phyloP scores from a whole-genome alignment of 2,797 vertebrate genomes.

The Chanos chanos region DNA sequence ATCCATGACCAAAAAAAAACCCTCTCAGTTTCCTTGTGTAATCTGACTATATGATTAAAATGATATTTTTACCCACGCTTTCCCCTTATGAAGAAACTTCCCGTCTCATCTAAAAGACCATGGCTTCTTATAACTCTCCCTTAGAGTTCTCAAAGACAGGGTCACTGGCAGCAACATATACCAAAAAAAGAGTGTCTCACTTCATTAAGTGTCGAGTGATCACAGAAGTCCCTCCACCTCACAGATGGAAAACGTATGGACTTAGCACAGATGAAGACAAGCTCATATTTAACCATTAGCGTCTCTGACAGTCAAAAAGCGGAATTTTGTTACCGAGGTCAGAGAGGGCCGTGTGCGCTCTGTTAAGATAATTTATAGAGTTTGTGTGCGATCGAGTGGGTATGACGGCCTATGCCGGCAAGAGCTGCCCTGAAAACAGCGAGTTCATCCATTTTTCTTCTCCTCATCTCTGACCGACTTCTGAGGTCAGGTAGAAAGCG shows the following conservation, averaged over 20 bases:
- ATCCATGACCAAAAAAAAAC: conserved; percentile 24
- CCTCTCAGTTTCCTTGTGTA: conserved; percentile 33
- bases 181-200: conserved; percentile 60
- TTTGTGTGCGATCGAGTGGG: conserved; percentile 62
- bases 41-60: conserved; percentile 52
- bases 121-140: conserved; percentile 48
- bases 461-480: conserved; percentile 56
- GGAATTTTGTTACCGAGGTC: conserved; percentile 43
- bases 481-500: conserved; percentile 55
- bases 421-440: conserved; percentile 62
- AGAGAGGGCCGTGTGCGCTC: conserved; percentile 39
- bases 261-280: conserved; percentile 53
- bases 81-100: conserved; percentile 37
- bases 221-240: conserved; percentile 47
- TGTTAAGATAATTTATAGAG: conserved; percentile 62
- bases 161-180: conserved; percentile 47
- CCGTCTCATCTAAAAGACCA: conserved; percentile 47
- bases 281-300: conserved; percentile 45
- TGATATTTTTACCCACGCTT: conserved; percentile 47
- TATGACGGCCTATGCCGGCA: conserved; percentile 60
- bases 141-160: conserved; percentile 35
- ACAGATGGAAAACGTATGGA: conserved; percentile 61
- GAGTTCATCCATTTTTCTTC: conserved; percentile 65
- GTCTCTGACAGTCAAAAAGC: conserved; percentile 46
- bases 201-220: conserved; percentile 60